phyloP scores from a whole-genome alignment of 2,888 invertebrate species.

The Neuroscelio doddi region DNA sequence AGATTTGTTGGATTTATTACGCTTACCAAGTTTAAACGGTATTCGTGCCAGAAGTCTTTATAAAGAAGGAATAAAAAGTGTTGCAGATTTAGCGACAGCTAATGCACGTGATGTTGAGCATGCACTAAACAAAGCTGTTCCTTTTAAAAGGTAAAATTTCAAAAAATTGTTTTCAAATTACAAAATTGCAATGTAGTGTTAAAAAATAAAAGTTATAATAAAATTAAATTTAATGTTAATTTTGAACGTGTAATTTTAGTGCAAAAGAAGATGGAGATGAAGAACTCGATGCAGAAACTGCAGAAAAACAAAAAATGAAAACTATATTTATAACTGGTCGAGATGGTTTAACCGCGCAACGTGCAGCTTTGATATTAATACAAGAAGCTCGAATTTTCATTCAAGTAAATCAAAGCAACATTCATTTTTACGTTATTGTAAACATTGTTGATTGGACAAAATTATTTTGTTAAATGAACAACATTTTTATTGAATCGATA shows the following conservation, averaged over 20 bases:
- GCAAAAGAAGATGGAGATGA: slow-evolving; percentile 83
- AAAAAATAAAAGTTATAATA: not conserved
- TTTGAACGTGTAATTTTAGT: slow-evolving; percentile 63
- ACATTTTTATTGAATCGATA: not conserved
- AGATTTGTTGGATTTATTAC: slow-evolving; percentile 93
- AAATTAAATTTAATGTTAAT: not conserved
- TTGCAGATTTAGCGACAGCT: slow-evolving; percentile 86
- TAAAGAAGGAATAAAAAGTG: slow-evolving; percentile 84
- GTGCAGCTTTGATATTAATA: slow-evolving; percentile 87
- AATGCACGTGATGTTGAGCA: slow-evolving; percentile 81
- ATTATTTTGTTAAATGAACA: not conserved
- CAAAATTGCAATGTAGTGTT: not conserved
- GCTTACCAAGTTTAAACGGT: slow-evolving; percentile 87
- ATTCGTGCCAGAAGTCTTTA: slow-evolving; percentile 88
- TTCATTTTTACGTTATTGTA: not conserved
- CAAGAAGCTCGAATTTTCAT: slow-evolving; percentile 83
- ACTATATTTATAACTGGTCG: slow-evolving; percentile 86
- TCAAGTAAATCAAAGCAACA: slow-evolving; percentile 64
- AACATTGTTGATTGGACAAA: not conserved
- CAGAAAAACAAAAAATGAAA: slow-evolving; percentile 79
- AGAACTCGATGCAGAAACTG: slow-evolving; percentile 74
- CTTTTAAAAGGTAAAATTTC: slow-evolving; percentile 82
- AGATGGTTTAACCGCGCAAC: slow-evolving; percentile 84
- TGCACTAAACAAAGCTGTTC: slow-evolving; percentile 83
- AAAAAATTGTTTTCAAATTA: not conserved